Evolutionary conservation across 2,113 vertebrate genomes (phyloP).

Genomic region (Dolichotis patagonum): DNA sequence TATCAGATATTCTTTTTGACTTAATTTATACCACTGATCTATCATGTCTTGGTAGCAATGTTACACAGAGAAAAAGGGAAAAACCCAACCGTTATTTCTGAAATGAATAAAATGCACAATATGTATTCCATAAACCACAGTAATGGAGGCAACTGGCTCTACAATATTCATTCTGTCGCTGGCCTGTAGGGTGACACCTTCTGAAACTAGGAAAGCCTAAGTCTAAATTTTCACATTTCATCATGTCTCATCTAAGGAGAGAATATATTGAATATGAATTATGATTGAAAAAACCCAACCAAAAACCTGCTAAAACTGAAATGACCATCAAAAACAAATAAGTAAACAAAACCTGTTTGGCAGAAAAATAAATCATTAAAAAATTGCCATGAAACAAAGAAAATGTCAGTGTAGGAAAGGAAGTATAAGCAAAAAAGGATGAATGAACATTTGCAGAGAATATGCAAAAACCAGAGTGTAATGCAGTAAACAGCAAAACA

Average conservation of each 20-base stretch:
- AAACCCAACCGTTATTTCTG: not conserved
- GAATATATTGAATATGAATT: not conserved
- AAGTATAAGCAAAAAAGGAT: not conserved
- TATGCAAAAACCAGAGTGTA: not conserved
- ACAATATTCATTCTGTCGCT: not conserved
- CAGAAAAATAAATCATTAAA: not conserved
- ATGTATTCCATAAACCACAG: not conserved
- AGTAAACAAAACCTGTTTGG: not conserved
- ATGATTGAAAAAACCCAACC: not conserved
- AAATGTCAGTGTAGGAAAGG: not conserved
- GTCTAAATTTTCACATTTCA: not conserved
- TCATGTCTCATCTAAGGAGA: not conserved
- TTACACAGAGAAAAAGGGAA: not conserved
- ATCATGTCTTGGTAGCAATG: not conserved
- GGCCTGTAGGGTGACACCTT: not conserved
- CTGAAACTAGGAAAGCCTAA: not conserved
- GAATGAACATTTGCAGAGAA: not conserved
- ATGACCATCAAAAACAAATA: not conserved
- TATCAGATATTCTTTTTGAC: not conserved
- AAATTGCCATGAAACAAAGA: not conserved
- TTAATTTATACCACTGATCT: not conserved
- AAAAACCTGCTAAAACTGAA: slow-evolving; percentile 1
- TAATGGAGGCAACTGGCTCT: not conserved
- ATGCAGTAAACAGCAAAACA: not conserved
- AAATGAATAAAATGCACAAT: not conserved